Base-by-base conservation (phyloP, 2,797 vertebrate genomes). In the Notamacropus eugenii region DNA sequence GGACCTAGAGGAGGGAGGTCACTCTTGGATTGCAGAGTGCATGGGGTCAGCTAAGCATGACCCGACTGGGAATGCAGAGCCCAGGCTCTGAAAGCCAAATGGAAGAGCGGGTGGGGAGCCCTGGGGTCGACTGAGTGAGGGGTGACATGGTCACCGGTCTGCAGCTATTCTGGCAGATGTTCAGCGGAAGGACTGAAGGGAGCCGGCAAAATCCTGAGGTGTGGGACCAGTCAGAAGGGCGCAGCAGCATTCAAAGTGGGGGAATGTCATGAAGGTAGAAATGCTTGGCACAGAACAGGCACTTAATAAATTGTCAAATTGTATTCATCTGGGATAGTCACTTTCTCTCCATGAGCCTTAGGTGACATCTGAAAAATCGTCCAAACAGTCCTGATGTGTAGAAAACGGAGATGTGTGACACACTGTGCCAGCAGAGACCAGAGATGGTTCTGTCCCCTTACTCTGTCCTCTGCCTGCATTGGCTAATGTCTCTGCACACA, bases 131-230 rank as follows among this genome's bases (percentile, higher is more conserved):
- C 2, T 6, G 16, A n/a, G n/a, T 4, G 58, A 59, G 29, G 58
- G 58, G 58, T 31, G 58, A 31, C 58, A 59, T 19, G 29, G 28
- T 59, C 3, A 11, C 10, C 3, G 3, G 10, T 31, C 29, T 59
- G 10, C 58, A 59, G 58, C 11, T 58, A 57, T 67, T 62, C n/a
- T 16, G 62, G 31, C 34, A n/a, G 31, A 67, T n/a, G 31, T 22
- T 5, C 11, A 40, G 14, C 1, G 29, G 62, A n/a, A 16, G 16
- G 34, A 67, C 62, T n/a, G 34, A 16, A 74, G 62, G n/a, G n/a
- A 40, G n/a, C 16, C 1, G 16, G 16, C 1, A 6, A 40, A 74
- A 16, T 40, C n/a, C 16, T 0, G 1, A 74, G 62, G 19, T 0
- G 34, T 74, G 16, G 31, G 62, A 67, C 34, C 34, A 6, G 13